Evolutionary conservation across 2,797 vertebrate species (phyloP).

Genomic region (Ctenosaura bakeri): DNA sequence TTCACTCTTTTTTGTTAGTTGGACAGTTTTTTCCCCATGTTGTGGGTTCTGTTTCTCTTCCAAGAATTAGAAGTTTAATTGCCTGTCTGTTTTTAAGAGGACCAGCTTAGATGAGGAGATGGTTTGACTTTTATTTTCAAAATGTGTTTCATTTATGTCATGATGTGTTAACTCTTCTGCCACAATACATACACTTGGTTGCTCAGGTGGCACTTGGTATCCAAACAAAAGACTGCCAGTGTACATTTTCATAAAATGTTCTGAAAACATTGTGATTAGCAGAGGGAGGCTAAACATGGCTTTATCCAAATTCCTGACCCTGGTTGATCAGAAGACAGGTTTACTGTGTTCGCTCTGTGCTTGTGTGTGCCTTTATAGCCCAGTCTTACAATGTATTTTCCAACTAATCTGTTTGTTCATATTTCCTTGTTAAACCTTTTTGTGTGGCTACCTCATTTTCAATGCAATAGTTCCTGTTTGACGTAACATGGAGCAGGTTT

Average conservation of each 20-base stretch:
- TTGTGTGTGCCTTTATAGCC: background rate
- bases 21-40: background rate
- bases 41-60: background rate
- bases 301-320: background rate
- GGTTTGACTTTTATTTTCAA: background rate
- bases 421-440: background rate
- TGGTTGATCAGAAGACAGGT: background rate
- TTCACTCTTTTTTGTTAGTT: too few species aligned
- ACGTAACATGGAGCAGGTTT: background rate
- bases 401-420: background rate
- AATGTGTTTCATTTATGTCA: background rate
- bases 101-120: background rate
- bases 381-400: background rate
- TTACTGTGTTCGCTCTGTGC: background rate
- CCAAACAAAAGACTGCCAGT: background rate
- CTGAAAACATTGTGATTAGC: background rate
- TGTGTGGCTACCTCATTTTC: background rate
- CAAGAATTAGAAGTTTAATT: background rate
- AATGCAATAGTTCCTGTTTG: background rate
- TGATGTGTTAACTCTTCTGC: background rate
- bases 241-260: background rate
- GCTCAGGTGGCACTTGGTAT: background rate
- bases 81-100: background rate
- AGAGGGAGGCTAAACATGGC: slow-evolving; percentile 13
- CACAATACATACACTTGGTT: background rate